Percentiles rank a stretch among this genome's conserved stretches.
Conservation (phyloP, 2,113 vertebrate species). For the Tricholaema leucomelas region DNA sequence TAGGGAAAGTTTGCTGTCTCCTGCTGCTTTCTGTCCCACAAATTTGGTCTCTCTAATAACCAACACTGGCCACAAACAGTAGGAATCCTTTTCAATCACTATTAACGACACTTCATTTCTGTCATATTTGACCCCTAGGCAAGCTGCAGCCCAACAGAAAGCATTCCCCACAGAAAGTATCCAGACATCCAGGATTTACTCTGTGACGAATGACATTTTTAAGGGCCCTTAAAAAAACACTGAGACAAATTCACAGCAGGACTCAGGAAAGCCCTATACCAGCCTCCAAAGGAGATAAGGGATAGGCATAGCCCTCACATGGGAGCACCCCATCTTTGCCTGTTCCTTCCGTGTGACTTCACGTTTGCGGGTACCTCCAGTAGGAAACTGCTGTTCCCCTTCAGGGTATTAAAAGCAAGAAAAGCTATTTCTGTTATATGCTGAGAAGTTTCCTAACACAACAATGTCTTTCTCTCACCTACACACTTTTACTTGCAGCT, state of each 20-base stretch:
- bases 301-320: background rate
- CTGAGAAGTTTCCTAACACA: background rate
- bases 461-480: background rate
- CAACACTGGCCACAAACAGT: constrained; percentile 78
- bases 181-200: constrained; percentile 82
- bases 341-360: background rate
- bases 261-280: constrained; percentile 22
- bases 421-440: background rate
- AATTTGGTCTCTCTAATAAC: constrained; percentile 76
- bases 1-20: constrained; percentile 82
- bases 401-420: background rate
- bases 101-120: constrained; percentile 80
- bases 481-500: background rate
- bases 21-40: constrained; percentile 79
- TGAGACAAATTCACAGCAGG: constrained; percentile 82
- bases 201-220: constrained; percentile 81
- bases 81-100: constrained; percentile 87
- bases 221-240: constrained; percentile 71
- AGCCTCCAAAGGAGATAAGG: background rate
- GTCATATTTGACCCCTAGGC: constrained; percentile 84
- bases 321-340: background rate
- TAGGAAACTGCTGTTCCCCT: background rate
- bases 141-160: constrained; percentile 72
- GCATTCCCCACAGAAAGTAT: constrained; percentile 79
- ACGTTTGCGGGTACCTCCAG: background rate